These are phyloP conservation scores for Pteropus alecto DNA, from an alignment of 2,113 vertebrate genomes.

Conservation along the genomic window DNA sequence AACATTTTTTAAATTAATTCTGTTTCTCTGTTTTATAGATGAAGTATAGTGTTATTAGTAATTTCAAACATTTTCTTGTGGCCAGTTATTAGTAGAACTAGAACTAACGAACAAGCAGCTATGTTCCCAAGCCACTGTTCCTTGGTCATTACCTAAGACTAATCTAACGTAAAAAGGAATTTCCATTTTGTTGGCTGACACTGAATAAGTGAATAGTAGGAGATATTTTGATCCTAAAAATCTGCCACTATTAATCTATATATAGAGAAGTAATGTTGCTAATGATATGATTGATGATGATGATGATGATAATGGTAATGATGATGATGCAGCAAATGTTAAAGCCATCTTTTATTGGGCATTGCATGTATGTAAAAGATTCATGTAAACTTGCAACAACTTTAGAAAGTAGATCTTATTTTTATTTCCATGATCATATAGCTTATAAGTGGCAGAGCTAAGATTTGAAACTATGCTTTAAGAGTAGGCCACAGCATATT, in stretches of 20 bases:
- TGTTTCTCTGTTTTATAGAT: neutral
- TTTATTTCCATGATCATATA: neutral
- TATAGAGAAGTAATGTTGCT: neutral
- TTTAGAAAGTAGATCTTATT: neutral
- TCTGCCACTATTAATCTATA: neutral
- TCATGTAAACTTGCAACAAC: neutral
- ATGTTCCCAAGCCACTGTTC: neutral
- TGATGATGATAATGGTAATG: neutral
- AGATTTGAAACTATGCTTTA: neutral
- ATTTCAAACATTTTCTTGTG: neutral
- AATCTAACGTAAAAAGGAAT: neutral
- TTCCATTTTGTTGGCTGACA: neutral
- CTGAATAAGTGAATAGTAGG: neutral
- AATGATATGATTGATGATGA: neutral
- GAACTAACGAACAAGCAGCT: neutral
- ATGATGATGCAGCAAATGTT: neutral
- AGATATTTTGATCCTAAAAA: neutral
- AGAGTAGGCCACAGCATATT: neutral
- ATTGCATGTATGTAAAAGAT: neutral
- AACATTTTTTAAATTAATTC: neutral
- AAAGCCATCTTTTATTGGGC: neutral
- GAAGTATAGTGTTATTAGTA: neutral
- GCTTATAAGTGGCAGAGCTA: neutral
- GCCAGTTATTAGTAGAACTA: neutral
- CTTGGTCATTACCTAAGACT: neutral